Conservation (phyloP, 2,797 vertebrate genomes). For the Rhincodon typus region DNA sequence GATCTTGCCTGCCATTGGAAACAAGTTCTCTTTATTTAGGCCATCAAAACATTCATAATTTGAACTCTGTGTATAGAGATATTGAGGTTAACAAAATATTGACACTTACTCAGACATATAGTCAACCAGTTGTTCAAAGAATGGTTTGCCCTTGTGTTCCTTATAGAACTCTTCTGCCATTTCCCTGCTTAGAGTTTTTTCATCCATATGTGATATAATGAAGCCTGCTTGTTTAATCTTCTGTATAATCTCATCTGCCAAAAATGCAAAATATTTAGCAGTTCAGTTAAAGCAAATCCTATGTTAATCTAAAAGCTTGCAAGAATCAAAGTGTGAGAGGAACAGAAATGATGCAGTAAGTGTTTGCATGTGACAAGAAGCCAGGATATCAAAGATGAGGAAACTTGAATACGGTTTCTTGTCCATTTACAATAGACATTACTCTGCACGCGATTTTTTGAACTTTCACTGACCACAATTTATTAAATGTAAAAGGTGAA, state of each 20-base stretch:
- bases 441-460: neutral
- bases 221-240: conserved; percentile 65
- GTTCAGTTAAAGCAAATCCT: neutral
- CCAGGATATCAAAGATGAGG: neutral
- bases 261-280: neutral
- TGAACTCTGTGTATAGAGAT: neutral
- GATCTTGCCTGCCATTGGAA: neutral
- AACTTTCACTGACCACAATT: neutral
- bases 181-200: conserved; percentile 61
- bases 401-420: neutral
- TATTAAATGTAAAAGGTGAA: neutral
- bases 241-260: conserved; percentile 66
- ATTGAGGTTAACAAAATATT: neutral
- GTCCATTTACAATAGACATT: neutral
- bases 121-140: conserved; percentile 71
- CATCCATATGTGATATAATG: conserved; percentile 62
- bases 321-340: neutral
- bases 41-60: neutral
- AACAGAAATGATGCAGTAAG: neutral
- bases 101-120: conserved; percentile 73
- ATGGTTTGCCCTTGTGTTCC: conserved; percentile 66
- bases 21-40: neutral
- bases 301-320: neutral
- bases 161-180: conserved; percentile 72
- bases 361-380: neutral